phyloP scores from a whole-genome alignment of 2,113 vertebrate genomes.

The Nothoprocta pentlandii region DNA sequence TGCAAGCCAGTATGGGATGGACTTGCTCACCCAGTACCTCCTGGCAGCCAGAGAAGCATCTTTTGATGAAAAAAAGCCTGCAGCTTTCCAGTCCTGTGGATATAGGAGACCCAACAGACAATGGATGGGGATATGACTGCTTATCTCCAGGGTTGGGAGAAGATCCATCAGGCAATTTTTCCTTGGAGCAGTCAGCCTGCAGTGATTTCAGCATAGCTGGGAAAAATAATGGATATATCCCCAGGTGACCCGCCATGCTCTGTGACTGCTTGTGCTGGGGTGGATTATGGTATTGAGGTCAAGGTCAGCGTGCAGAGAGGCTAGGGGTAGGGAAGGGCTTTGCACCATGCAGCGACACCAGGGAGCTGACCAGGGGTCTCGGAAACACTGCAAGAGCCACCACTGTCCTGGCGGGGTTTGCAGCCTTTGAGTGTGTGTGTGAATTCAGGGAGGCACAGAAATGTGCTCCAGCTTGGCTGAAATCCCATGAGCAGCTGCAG shows the following conservation, averaged over 20 bases:
- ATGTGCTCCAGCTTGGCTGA: not conserved
- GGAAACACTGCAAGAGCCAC: not conserved
- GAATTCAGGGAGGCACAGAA: not conserved
- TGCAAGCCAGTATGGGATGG: not conserved
- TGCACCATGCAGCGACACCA: rapidly evolving
- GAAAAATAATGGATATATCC: not conserved
- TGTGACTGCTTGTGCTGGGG: not conserved
- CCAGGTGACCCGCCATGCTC: not conserved
- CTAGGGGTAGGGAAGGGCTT: not conserved
- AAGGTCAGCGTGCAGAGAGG: not conserved
- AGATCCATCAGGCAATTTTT: not conserved
- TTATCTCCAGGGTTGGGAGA: not conserved
- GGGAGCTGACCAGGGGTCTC: rapidly evolving
- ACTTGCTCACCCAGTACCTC: not conserved
- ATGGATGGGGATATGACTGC: not conserved
- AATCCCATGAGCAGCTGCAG: not conserved
- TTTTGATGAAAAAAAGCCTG: too few relatives aligned
- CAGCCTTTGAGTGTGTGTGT: not conserved
- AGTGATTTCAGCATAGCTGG: not conserved
- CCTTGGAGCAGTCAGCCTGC: not conserved
- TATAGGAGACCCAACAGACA: not conserved
- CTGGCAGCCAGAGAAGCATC: not conserved
- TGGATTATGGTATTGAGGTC: conserved; percentile 52
- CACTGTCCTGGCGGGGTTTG: too few relatives aligned
- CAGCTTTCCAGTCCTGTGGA: not conserved